Percentiles rank a stretch among this genome's conserved stretches.
These are phyloP conservation scores for Pararge aegeria DNA, from an alignment of 1,140 invertebrate species.

Conservation along the genomic window DNA sequence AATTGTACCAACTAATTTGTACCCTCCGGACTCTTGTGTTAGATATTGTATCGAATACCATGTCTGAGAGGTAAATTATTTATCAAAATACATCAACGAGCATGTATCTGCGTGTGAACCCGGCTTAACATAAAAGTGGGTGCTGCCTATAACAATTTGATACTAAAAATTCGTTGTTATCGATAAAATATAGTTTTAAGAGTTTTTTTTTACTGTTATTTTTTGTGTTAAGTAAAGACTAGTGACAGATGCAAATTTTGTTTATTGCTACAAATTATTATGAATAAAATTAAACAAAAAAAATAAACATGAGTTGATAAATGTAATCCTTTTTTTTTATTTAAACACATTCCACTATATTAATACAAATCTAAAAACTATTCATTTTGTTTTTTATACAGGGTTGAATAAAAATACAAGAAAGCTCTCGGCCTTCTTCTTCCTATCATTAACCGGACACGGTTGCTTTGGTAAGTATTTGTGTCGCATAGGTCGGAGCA, in stretches of 20 bases:
- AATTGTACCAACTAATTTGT: too few relatives aligned
- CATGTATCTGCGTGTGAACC: background rate
- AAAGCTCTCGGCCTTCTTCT: too few relatives aligned
- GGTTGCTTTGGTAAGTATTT: too few relatives aligned
- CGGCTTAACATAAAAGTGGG: background rate
- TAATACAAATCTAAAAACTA: too few relatives aligned
- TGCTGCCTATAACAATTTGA: conserved; percentile 8
- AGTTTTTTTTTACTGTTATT: conserved; percentile 28
- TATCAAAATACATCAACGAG: too few relatives aligned
- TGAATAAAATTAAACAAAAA: background rate
- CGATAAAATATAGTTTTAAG: conserved; percentile 27
- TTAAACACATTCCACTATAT: background rate
- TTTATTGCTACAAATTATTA: conserved; percentile 11
- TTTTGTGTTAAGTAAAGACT: conserved; percentile 24
- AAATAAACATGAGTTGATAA: conserved; percentile 6
- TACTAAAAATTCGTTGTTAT: conserved; percentile 20
- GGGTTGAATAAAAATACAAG: too few relatives aligned
- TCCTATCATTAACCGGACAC: too few relatives aligned
- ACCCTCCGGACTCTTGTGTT: too few relatives aligned
- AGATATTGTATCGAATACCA: too few relatives aligned
- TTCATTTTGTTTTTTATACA: too few relatives aligned
- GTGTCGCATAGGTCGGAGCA: too few relatives aligned
- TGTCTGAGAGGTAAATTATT: too few relatives aligned
- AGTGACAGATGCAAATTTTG: conserved; percentile 26
- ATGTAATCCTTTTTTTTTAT: background rate